These are phyloP conservation scores for Hybognathus amarus DNA, from an alignment of 2,797 vertebrate species.

Conservation along the genomic window DNA sequence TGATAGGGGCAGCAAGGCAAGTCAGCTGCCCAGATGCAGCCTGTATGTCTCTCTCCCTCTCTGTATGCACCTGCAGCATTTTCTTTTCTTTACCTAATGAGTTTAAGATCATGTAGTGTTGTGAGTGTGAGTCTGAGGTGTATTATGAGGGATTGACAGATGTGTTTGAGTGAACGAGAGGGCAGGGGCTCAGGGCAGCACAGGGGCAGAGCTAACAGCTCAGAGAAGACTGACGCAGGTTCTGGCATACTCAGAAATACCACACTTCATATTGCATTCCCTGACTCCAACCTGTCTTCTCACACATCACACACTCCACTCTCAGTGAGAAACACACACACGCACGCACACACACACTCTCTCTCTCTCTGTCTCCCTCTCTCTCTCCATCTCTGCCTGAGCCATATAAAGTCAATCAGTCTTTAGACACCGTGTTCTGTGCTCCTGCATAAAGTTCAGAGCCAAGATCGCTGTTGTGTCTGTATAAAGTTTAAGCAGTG, in stretches of 20 bases:
- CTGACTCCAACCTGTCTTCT: conserved; percentile 31
- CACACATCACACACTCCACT: conserved; percentile 34
- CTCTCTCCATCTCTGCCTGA: background rate
- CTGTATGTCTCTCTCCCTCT: background rate
- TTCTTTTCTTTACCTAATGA: background rate
- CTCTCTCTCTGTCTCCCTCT: no score
- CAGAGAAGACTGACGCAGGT: conserved; percentile 56
- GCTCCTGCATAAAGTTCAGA: background rate
- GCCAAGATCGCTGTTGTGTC: no score
- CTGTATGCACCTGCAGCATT: background rate
- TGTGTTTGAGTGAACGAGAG: conserved; percentile 20
- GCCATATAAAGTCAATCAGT: background rate
- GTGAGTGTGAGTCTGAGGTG: conserved; percentile 22
- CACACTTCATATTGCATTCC: conserved; percentile 54
- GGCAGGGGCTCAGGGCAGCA: background rate
- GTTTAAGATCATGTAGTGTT: background rate
- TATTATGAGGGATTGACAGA: conserved; percentile 8
- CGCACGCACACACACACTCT: conserved; percentile 20
- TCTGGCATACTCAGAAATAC: conserved; percentile 61
- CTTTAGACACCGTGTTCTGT: background rate
- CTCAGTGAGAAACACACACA: conserved; percentile 1
- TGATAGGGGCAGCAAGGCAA: background rate
- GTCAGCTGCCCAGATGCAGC: background rate
- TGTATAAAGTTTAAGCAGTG: no score
- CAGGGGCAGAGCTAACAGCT: conserved; percentile 41